Base-by-base conservation (phyloP, 2,888 invertebrate species). In the Xestia c-nigrum region DNA sequence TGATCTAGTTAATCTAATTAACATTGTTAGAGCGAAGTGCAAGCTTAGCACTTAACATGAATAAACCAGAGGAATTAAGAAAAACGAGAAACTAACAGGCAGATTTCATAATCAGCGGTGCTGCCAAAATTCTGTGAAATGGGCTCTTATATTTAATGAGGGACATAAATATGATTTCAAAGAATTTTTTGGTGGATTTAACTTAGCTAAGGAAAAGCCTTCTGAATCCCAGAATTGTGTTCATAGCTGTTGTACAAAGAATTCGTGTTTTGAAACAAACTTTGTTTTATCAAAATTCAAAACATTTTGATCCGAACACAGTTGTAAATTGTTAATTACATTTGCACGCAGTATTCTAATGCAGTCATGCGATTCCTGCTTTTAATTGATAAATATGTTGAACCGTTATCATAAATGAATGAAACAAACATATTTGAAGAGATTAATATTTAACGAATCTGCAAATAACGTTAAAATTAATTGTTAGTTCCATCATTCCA, bases 51-150 rank as follows among this genome's bases (percentile, higher is more conserved):
- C 43, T 77, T 76, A 63, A 52, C 57, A 83, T 71, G 43, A 70
- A 67, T 78, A 71, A 71, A 46, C 57, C 46, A 83, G 55, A 19
- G 19, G 47, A 71, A 64, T 77, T 71, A 83, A 43, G 65, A 55
- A 70, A 76, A 70, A 3, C 55, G 55, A 55, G 50, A 57, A 50
- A 81, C 78, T 55, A 70, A 71, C 67, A 52, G 70, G 63, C 63
- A 63, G 57, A 46, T 14, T 43, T 83, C 50, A 71, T 71, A 71
- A 52, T 71, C 67, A 78, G n/a, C 50, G 38, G 24, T 24, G 9
- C 46, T 83, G 57, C 46, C 67, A 46, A 78, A 78, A 76, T 78
- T 78, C 19, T 63, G 65, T 64, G 83, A 83, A 83, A 50, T 52
- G 12, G 19, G 50, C n/a, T 67, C 47, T 80, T 61, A 76, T n/a